Base-by-base conservation (phyloP, 2,888 invertebrate genomes). In the Polyploca ridens region DNA sequence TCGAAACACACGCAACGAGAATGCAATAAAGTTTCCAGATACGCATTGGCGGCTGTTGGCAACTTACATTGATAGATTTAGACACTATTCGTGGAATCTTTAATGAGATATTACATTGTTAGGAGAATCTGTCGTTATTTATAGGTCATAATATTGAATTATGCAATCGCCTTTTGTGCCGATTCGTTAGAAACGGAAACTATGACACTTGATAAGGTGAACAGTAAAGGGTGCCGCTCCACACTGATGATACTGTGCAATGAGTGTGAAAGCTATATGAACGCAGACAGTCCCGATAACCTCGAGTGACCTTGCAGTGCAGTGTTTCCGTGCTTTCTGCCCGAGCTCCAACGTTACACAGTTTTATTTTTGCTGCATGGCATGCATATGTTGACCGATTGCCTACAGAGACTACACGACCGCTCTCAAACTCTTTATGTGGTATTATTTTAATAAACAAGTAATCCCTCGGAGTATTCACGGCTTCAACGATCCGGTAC, bases 1-100 rank as follows among this genome's bases (percentile, higher is more conserved):
- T 89, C 89, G 82, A 81, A 83, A 82, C 84, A 87, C 87, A 90
- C 90, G 88, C 88, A 90, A 83, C 79, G 78, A 76, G 88, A 88
- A 90, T 89, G 89, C 86, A 87, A 88, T 90, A 87, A 89, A 87
- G 81, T 79, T 74, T 81, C 76, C 72, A 81, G 73, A 77, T 84
- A 84, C 82, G 80, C 83, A 85, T 82, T 82, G 77, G 84, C 84
- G 77, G 84, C 84, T 79, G 78, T 81, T 79, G 78, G 75, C 74
- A 74, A 75, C 75, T 70, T 79, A 82, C 81, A 81, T 83, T 81
- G 82, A 83, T 77, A 79, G 85, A 81, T 88, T 86, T 81, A 83
- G 77, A 76, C 81, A 80, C 82, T 81, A 79, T 85, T 82, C 71
- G 73, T 65, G 72, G 70, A 67, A 69, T 76, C 79, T 79, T 79